Conservation (phyloP, 2,888 invertebrate species). For the Torymus auratus region DNA sequence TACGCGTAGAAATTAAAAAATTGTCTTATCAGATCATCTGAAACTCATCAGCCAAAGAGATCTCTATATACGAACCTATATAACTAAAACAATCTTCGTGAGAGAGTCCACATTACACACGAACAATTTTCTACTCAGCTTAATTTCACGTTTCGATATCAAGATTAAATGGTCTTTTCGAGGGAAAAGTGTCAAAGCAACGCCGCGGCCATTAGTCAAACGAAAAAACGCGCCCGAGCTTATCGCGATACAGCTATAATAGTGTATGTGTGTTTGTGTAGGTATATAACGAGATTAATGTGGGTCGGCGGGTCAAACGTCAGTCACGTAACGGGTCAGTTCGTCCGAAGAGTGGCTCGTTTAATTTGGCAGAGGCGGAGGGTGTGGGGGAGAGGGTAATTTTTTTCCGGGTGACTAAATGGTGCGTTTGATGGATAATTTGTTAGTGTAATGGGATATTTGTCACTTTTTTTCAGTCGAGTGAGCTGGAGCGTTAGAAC, state of each 20-base stretch:
- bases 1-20: background rate
- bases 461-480: background rate
- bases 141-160: constrained; percentile 41
- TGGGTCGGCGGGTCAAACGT: constrained; percentile 41
- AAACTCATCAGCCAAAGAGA: background rate
- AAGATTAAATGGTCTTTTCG: constrained; percentile 30
- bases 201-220: constrained; percentile 39
- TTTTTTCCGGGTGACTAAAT: background rate
- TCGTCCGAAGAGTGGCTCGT: background rate
- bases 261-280: background rate
- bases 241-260: constrained; percentile 2
- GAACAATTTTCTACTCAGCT: background rate
- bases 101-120: background rate
- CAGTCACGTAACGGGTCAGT: constrained; percentile 31
- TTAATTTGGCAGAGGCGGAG: background rate
- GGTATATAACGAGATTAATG: constrained; percentile 41
- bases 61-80: too few relatives aligned
- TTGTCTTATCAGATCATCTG: background rate
- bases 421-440: constrained; percentile 1
- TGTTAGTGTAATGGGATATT: background rate
- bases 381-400: background rate
- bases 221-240: constrained; percentile 6
- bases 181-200: constrained; percentile 37
- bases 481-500: too few relatives aligned
- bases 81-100: constrained; percentile 3